A percentile compares a stretch with the other conserved stretches of the same genome.
Evolutionary conservation across 2,797 vertebrate species (phyloP).

Genomic region (Coregonus suidteri): DNA sequence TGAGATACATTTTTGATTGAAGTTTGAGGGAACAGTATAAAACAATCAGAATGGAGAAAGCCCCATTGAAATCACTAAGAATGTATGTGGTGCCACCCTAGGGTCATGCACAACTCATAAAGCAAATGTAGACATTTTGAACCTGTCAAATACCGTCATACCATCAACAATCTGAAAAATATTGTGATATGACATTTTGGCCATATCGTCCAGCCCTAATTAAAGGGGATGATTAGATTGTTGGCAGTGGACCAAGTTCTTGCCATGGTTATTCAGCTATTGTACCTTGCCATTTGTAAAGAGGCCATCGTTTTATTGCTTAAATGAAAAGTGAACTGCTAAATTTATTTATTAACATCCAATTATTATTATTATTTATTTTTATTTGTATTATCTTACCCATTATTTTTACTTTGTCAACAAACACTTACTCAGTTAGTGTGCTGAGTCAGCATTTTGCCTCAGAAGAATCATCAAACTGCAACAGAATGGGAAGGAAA

Average conservation of each 20-base stretch:
- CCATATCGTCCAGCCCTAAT: background rate
- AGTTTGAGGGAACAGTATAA: too few species aligned
- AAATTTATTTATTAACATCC: background rate
- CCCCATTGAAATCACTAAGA: too few species aligned
- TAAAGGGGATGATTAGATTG: constrained; percentile 52
- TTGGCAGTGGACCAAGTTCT: constrained; percentile 51
- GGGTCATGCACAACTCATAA: too few species aligned
- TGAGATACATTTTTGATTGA: too few species aligned
- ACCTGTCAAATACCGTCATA: too few species aligned
- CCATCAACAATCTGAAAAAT: too few species aligned
- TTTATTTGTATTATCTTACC: background rate
- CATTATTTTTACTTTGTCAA: background rate
- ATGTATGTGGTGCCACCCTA: too few species aligned
- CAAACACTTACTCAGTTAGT: constrained; percentile 6
- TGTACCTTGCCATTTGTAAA: constrained; percentile 18
- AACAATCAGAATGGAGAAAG: too few species aligned
- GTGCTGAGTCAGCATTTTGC: background rate
- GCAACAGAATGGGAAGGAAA: background rate
- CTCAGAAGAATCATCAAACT: background rate
- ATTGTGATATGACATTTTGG: constrained; percentile 35
- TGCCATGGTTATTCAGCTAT: constrained; percentile 21
- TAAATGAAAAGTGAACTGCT: background rate
- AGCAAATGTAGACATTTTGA: too few species aligned
- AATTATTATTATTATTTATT: background rate
- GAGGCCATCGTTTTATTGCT: constrained; percentile 47